phyloP scores from a whole-genome alignment of 2,888 invertebrate species.

The Stenchaetothrips biformis region DNA sequence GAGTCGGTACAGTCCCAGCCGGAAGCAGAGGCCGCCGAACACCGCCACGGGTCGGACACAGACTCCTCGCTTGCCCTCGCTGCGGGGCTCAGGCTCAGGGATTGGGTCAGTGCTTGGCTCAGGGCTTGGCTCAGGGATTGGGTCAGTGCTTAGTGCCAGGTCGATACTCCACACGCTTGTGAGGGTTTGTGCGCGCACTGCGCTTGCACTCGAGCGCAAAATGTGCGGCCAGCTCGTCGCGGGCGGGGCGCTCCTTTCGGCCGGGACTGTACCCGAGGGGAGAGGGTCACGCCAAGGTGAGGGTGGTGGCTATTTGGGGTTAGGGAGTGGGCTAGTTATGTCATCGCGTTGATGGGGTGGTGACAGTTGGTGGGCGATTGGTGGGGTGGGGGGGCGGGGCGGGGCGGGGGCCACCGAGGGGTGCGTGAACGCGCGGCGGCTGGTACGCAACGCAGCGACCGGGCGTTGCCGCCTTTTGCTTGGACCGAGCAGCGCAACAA shows the following conservation, averaged over 20 bases:
- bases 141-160: too few relatives aligned
- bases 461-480: not conserved
- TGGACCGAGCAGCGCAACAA: too few relatives aligned
- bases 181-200: too few relatives aligned
- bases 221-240: too few relatives aligned
- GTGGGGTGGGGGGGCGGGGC: not conserved
- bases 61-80: too few relatives aligned
- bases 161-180: too few relatives aligned
- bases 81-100: too few relatives aligned
- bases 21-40: not conserved
- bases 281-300: not conserved
- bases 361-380: slow-evolving; percentile 4
- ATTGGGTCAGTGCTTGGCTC: too few relatives aligned
- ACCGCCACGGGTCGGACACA: too few relatives aligned
- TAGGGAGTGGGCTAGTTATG: slow-evolving; percentile 22
- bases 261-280: not conserved
- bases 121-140: too few relatives aligned
- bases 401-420: not conserved
- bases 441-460: not conserved
- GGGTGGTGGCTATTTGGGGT: slow-evolving; percentile 18
- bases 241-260: not conserved
- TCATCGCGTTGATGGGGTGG: slow-evolving; percentile 22
- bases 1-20: not conserved
- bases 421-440: not conserved
- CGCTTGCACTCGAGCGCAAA: too few relatives aligned